Conservation (phyloP, 2,797 vertebrate species). For the Alfaro cultratus region DNA sequence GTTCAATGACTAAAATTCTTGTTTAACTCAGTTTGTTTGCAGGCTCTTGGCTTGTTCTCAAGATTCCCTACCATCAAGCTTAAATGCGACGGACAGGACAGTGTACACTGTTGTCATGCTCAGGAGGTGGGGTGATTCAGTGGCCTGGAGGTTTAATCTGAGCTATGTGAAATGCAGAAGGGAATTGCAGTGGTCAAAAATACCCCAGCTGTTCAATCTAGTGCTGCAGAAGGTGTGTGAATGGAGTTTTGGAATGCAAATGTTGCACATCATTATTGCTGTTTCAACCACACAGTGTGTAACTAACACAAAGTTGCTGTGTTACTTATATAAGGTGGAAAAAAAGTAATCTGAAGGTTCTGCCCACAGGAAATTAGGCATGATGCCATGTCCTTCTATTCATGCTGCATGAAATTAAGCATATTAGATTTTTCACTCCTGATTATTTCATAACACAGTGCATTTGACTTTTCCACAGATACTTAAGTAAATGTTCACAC, state of each 20-base stretch:
- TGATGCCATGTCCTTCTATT: conserved; percentile 7
- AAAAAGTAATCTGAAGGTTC: conserved; percentile 1
- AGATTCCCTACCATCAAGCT: conserved; percentile 16
- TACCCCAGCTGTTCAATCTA: not conserved
- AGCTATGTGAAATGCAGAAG: conserved; percentile 13
- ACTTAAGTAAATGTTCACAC: not conserved
- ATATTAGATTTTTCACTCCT: not conserved
- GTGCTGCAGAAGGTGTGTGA: conserved; percentile 5
- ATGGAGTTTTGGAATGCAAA: conserved; percentile 8
- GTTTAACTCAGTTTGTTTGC: conserved; percentile 43
- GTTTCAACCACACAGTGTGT: not conserved
- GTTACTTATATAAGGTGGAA: not conserved
- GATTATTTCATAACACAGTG: not conserved
- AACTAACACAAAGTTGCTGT: conserved; percentile 13
- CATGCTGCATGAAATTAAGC: not conserved
- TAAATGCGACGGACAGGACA: conserved; percentile 39
- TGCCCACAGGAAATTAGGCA: conserved; percentile 5
- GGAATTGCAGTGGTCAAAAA: not conserved
- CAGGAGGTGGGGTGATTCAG: conserved; percentile 8
- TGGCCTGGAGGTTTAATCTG: conserved; percentile 28
- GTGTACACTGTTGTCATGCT: conserved; percentile 33
- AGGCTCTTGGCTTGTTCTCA: conserved; percentile 13
- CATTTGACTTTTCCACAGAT: not conserved
- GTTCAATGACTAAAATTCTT: conserved; percentile 63
- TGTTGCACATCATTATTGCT: not conserved